phyloP scores from a whole-genome alignment of 2,888 invertebrate genomes.

The Trissoscelio sp. region DNA sequence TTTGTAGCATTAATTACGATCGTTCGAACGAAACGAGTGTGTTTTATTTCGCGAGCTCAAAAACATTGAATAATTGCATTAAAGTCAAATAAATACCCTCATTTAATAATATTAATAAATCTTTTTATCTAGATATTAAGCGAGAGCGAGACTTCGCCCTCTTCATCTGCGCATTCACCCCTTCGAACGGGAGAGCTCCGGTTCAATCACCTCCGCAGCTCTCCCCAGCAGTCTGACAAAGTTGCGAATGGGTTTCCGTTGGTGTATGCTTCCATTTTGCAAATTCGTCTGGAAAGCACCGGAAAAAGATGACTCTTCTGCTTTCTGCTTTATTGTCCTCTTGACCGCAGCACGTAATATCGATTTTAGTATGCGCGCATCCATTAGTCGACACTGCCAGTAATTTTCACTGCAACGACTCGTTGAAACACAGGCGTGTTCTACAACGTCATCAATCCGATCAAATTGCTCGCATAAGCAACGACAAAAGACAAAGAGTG shows the following conservation, averaged over 20 bases:
- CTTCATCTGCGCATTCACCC: conserved; percentile 60
- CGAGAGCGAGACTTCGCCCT: conserved; percentile 42
- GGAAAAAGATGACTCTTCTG: conserved; percentile 66
- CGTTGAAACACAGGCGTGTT: conserved; percentile 6
- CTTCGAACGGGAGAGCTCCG: conserved; percentile 48
- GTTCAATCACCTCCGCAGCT: conserved; percentile 67
- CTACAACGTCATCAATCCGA: conserved; percentile 30
- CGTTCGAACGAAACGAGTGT: not conserved
- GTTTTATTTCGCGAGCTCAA: conserved; percentile 18
- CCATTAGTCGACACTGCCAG: conserved; percentile 52
- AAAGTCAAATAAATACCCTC: conserved; percentile 27
- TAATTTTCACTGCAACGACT: conserved; percentile 48
- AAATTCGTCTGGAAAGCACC: conserved; percentile 76
- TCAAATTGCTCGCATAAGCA: conserved; percentile 21
- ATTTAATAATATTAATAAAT: conserved; percentile 67
- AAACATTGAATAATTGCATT: conserved; percentile 36
- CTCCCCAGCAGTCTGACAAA: conserved; percentile 56
- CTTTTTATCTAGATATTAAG: conserved; percentile 61
- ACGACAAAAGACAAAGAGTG: not conserved
- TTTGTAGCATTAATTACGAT: conserved; percentile 24
- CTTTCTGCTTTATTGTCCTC: conserved; percentile 70
- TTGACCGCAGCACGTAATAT: conserved; percentile 68
- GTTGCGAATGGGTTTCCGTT: conserved; percentile 63
- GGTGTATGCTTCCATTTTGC: conserved; percentile 74
- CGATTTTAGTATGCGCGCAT: conserved; percentile 63